Conservation (phyloP, 2,888 invertebrate genomes). For the Harmothoe impar region DNA sequence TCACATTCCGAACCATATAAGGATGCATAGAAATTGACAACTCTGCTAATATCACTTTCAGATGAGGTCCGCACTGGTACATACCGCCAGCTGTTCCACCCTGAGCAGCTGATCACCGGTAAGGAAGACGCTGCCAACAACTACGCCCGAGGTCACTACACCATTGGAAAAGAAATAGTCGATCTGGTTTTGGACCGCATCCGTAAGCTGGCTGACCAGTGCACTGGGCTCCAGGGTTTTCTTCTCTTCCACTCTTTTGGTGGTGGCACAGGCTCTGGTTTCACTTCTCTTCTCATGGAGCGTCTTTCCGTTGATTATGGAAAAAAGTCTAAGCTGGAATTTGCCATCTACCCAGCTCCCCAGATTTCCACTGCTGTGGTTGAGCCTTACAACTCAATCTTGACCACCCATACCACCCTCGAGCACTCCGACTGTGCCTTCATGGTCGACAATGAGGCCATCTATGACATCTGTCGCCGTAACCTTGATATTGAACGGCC, state of each 20-base stretch:
- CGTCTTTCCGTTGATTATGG: conserved; percentile 84
- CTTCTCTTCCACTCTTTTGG: conserved; percentile 81
- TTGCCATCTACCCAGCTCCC: conserved; percentile 80
- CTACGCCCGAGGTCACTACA: conserved; percentile 79
- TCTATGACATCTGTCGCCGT: conserved; percentile 83
- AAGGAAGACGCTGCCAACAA: conserved; percentile 80
- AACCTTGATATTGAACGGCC: conserved; percentile 93
- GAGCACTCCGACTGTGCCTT: no score
- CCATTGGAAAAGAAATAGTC: conserved; percentile 77
- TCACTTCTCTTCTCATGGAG: conserved; percentile 82
- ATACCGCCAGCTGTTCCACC: conserved; percentile 77
- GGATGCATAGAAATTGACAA: not conserved
- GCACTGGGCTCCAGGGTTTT: conserved; percentile 83
- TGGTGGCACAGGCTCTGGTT: conserved; percentile 82
- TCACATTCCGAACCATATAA: not conserved
- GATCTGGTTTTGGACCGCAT: conserved; percentile 80
- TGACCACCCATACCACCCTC: no score
- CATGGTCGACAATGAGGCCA: no score
- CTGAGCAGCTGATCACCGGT: conserved; percentile 78
- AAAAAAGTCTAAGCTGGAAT: conserved; percentile 80
- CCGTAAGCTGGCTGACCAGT: conserved; percentile 84
- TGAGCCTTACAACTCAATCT: conserved; percentile 67
- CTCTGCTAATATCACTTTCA: conserved; percentile 64
- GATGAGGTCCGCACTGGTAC: conserved; percentile 77
- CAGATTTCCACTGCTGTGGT: conserved; percentile 91